phyloP scores from a whole-genome alignment of 2,113 vertebrate species.

The Oncorhynchus gorbuscha region DNA sequence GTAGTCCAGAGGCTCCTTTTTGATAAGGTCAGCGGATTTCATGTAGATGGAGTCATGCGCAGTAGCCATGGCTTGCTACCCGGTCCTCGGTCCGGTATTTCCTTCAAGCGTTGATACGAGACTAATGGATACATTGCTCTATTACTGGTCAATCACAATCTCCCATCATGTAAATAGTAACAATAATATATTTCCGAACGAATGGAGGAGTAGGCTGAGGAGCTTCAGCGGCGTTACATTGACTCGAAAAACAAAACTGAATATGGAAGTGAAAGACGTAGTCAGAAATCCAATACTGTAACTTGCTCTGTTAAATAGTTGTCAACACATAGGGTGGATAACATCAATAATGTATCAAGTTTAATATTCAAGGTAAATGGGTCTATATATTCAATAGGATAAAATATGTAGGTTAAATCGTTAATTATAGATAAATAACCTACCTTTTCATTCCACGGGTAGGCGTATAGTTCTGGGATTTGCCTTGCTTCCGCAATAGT shows the following conservation, averaged over 20 bases:
- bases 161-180: background rate
- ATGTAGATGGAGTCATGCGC: constrained; percentile 75
- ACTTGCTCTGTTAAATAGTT: background rate
- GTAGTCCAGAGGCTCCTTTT: constrained; percentile 75
- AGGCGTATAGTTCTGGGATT: background rate
- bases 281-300: background rate
- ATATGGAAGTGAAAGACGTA: background rate
- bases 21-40: constrained; percentile 79
- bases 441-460: background rate
- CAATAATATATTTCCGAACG: background rate
- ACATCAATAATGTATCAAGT: too few relatives aligned
- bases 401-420: background rate
- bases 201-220: background rate
- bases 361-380: too few relatives aligned
- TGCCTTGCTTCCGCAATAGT: too few relatives aligned
- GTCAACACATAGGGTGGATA: too few relatives aligned
- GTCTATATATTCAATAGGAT: background rate
- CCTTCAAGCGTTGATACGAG: background rate
- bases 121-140: background rate
- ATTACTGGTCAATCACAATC: background rate
- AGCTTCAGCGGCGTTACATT: background rate
- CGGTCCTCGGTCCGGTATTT: background rate
- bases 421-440: background rate
- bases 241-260: background rate
- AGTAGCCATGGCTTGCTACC: background rate